Percentiles rank a stretch among this genome's conserved stretches.
These are phyloP conservation scores for Scartelaos histophorus DNA, from an alignment of 2,113 vertebrate species.

Conservation along the genomic window DNA sequence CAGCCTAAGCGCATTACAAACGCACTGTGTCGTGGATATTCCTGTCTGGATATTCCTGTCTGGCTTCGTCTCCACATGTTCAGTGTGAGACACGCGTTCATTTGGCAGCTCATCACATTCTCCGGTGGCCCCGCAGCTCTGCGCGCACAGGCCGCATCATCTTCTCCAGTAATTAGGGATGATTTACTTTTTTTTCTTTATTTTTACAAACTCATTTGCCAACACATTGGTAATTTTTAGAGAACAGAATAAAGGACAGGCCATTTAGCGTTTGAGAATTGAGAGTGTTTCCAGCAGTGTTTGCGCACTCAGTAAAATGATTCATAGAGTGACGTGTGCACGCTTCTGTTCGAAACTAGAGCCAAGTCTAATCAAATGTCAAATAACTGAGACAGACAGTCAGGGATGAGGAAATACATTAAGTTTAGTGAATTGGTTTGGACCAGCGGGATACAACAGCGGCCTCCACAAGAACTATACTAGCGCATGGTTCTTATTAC, in stretches of 20 bases:
- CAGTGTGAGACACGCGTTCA: slow-evolving; percentile 25
- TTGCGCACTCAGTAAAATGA: background rate
- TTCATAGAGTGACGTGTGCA: background rate
- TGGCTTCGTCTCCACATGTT: background rate
- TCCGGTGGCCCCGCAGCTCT: slow-evolving; percentile 11
- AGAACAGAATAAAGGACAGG: background rate
- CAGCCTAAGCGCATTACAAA: background rate
- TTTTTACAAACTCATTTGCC: background rate
- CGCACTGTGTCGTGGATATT: background rate
- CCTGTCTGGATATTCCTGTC: background rate
- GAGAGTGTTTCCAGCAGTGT: background rate
- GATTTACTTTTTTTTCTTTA: background rate
- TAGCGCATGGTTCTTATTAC: background rate
- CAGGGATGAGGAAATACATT: background rate
- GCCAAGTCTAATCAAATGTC: slow-evolving; percentile 12
- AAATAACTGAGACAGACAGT: background rate
- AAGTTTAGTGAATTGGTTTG: background rate
- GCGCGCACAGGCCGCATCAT: background rate
- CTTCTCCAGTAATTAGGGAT: background rate
- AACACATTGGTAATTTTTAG: background rate
- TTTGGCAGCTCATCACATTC: slow-evolving; percentile 53
- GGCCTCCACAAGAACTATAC: background rate
- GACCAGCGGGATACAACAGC: background rate
- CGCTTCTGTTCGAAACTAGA: slow-evolving; percentile 6
- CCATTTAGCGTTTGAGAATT: background rate